Conservation (phyloP, 2,797 vertebrate species). For the Spea hammondii region DNA sequence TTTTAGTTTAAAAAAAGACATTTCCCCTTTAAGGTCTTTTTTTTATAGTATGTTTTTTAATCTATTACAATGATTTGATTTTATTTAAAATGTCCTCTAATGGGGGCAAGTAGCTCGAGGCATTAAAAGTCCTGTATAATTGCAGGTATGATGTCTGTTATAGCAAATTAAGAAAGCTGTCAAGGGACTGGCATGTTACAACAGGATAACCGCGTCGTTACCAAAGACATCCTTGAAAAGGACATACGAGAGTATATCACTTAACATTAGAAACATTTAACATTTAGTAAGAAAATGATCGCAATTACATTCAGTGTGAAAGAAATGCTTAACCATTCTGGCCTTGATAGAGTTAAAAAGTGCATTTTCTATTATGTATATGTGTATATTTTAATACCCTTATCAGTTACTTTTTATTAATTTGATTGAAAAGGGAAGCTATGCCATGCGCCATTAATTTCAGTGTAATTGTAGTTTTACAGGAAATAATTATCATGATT, state of each 20-base stretch:
- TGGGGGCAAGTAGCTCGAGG: constrained; percentile 60
- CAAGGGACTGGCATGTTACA: constrained; percentile 75
- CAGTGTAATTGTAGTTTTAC: constrained; percentile 35
- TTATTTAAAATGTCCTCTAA: constrained; percentile 35
- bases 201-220: constrained; percentile 58
- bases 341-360: too few relatives aligned
- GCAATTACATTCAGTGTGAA: neutral
- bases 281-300: constrained; percentile 4
- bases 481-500: constrained; percentile 46
- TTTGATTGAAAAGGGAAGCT: constrained; percentile 19
- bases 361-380: too few relatives aligned
- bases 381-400: neutral
- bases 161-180: constrained; percentile 83
- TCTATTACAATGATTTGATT: neutral
- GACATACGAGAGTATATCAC: constrained; percentile 46
- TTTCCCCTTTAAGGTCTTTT: neutral
- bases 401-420: constrained; percentile 16
- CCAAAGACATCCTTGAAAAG: constrained; percentile 70
- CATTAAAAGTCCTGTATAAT: constrained; percentile 60
- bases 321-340: too few relatives aligned
- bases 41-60: neutral
- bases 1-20: neutral
- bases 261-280: constrained; percentile 5
- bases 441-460: constrained; percentile 36
- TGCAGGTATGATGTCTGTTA: constrained; percentile 77